Base-by-base conservation (phyloP, 2,113 vertebrate species). In the Pholis gunnellus region DNA sequence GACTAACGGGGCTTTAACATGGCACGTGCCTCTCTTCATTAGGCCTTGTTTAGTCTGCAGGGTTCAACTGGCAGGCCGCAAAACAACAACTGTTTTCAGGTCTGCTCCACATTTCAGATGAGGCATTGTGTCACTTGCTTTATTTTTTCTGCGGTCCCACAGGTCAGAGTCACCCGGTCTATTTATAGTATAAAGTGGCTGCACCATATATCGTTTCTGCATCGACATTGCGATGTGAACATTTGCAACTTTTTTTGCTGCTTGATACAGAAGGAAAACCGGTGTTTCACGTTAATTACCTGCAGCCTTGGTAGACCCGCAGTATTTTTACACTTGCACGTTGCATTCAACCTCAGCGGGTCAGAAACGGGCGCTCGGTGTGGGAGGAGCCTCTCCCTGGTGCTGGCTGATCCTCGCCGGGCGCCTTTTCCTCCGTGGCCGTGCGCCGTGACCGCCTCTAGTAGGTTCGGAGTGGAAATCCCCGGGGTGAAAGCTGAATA, bases 1-100 rank as follows among this genome's bases (percentile, higher is more conserved):
- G 85, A 34, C 67, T 88, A 88, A 88, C 61, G 27, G 68, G 63
- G 14, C 70, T 87, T 66, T 81, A 79, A 79, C 63, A 60, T 72
- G 76, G 73, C 78, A 78, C 9, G 68, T 67, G 67, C 75, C 69
- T 77, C 50, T 70, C 59, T 85, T 84, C 75, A 82, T 88, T 81
- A 74, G 70, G 60, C 48, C 40, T 68, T 73, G 64, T 90, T 86
- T 78, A 65, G 78, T 65, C 63, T 27, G 15, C 36, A 66, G 54
- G 25, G 56, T 82, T 74, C 40, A 74, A 44, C 38, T 64, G 56
- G 9, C 59, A 18, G 67, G 34, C 65, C 75, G 22, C 75, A 83
- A 72, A 81, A 86, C 69, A 60, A 77, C 61, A 65, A 60, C 63
- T 68, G 56, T 76, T 78, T 68, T 46, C 40, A 44, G 36, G 15